Evolutionary conservation across 2,113 vertebrate species (phyloP).

Genomic region (Cyanoderma ruficeps): DNA sequence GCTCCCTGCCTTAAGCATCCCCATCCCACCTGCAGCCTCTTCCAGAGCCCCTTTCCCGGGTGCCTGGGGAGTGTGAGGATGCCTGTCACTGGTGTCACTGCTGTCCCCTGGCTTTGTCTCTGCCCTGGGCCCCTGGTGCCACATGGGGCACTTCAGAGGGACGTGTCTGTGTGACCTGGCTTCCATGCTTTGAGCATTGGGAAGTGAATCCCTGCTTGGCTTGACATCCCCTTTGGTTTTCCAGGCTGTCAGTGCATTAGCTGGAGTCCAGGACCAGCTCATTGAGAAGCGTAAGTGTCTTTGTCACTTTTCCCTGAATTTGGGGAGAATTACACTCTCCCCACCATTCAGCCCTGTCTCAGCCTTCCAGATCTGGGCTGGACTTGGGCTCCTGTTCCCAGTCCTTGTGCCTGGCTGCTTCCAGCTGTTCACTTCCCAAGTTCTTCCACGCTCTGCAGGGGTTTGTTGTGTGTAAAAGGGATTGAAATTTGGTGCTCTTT

Average conservation of each 20-base stretch:
- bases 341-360: neutral
- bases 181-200: fast-evolving
- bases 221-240: neutral
- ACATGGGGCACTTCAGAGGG: neutral
- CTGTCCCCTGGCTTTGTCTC: neutral
- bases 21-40: neutral
- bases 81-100: fast-evolving
- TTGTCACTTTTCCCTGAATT: neutral
- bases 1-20: fast-evolving
- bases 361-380: neutral
- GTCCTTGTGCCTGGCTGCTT: neutral
- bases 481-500: neutral
- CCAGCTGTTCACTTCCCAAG: fast-evolving
- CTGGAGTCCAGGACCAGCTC: constrained; percentile 96
- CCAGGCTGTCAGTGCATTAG: constrained; percentile 93
- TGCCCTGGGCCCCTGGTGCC: neutral
- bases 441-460: neutral
- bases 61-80: neutral
- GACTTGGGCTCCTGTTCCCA: fast-evolving
- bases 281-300: constrained; percentile 93
- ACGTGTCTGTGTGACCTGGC: fast-evolving
- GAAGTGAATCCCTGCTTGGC: neutral
- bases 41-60: neutral
- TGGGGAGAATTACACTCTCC: neutral
- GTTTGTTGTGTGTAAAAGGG: neutral